Evolutionary conservation across 1,140 invertebrate species (phyloP), one percentile per base, ranked within the genome.

Genomic region (Drosophila equinoxialis): DNA sequence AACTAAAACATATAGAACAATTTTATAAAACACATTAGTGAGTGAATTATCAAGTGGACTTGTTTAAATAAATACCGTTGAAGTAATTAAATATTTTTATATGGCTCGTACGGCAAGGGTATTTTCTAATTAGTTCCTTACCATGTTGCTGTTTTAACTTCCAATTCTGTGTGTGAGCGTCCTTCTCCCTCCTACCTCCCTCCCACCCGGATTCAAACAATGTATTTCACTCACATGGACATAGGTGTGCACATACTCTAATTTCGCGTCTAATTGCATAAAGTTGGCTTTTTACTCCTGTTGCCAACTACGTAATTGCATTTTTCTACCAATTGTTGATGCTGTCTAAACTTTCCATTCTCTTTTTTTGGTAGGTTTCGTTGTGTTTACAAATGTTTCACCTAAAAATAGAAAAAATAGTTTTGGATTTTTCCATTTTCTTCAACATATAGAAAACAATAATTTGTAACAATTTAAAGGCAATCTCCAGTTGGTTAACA

Each of bases 81-180:
- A 26, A 26, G 23, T 26, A 26, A 26, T 26, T 26, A 26, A 26
- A 26, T 26, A 26, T 26, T 26, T 26, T 26, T 26, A 26, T 0
- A 26, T 26, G 23, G 23, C 23, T 26, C 23, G 23, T 26, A 26
- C 3, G 23, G 23, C 23, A 4, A 26, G 23, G 23, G 23, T 26
- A 26, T 26, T 72, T 51, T 72, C 66, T 87, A 87, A 85, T 85
- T 85, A 87, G 71, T 82, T 60, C 61, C 39, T 55, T 57, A 63
- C 33, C 65, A 7, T 77, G 61, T 67, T 86, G 72, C 81, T 81
- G 82, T 75, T 85, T 64, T 39, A 58, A 45, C 64, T 58, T 45
- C 48, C 33, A 37, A 6, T 30, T 30, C 30, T 6, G 30, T 30
- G 23, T 26, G 23, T 26, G 23, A 4, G 3, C 4, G 3, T 26